Evolutionary conservation across 2,888 invertebrate genomes (phyloP).

Genomic region (Scaptomyza cyrtandrae): DNA sequence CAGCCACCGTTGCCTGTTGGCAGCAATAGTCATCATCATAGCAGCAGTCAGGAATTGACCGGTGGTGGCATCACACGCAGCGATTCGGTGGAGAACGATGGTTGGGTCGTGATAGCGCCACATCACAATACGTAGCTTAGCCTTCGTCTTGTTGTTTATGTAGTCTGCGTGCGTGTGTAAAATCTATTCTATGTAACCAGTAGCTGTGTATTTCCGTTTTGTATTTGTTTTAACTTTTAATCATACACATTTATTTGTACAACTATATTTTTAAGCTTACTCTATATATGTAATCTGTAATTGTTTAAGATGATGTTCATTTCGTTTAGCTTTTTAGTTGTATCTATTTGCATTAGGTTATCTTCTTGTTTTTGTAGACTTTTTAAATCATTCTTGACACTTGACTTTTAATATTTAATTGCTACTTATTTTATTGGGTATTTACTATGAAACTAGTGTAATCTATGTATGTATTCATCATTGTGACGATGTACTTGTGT

Average conservation of each 20-base stretch:
- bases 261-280: conserved; percentile 10
- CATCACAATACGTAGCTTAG: conserved; percentile 80
- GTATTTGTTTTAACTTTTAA: conserved; percentile 18
- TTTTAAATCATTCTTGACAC: conserved; percentile 34
- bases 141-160: conserved; percentile 19
- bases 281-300: conserved; percentile 5
- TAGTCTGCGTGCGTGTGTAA: conserved; percentile 3
- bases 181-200: conserved; percentile 29
- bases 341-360: conserved; percentile 16
- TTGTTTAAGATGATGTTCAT: conserved; percentile 18
- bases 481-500: neutral
- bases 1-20: conserved; percentile 20
- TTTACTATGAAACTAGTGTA: conserved; percentile 16
- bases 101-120: conserved; percentile 82
- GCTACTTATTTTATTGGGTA: conserved; percentile 11
- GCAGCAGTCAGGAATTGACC: conserved; percentile 21
- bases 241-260: neutral
- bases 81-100: conserved; percentile 78
- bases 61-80: neutral
- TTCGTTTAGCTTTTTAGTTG: conserved; percentile 11
- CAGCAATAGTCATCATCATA: conserved; percentile 16
- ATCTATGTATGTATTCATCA: conserved; percentile 8
- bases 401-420: conserved; percentile 24
- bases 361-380: conserved; percentile 42
- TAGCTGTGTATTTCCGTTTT: conserved; percentile 51